Conservation (phyloP, 1,140 invertebrate species). For the Nephila pilipes region DNA sequence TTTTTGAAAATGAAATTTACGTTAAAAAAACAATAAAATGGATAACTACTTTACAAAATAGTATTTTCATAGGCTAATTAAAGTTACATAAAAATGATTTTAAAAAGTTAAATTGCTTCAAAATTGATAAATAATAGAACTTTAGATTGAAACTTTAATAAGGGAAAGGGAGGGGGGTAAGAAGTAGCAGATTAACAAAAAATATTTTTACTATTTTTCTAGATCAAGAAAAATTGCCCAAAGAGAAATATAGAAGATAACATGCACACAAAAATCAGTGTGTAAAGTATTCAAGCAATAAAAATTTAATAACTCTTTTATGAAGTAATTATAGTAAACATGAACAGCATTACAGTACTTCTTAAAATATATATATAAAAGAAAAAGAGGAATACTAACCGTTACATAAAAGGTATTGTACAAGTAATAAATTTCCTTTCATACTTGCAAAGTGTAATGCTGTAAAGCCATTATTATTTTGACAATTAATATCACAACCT, state of each 20-base stretch:
- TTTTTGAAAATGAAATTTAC: too few species aligned
- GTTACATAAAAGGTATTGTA: slow-evolving; percentile 8
- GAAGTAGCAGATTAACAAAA: too few species aligned
- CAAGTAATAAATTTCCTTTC: slow-evolving; percentile 7
- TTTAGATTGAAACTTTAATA: too few species aligned
- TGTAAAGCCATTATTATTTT: slow-evolving; percentile 47
- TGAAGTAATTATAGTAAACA: neutral
- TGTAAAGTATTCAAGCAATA: neutral
- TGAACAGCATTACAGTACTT: neutral
- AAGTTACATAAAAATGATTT: too few species aligned
- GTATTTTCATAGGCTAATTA: too few species aligned
- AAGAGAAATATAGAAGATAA: too few species aligned
- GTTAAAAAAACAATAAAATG: too few species aligned
- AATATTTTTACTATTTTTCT: too few species aligned
- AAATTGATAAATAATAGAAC: too few species aligned
- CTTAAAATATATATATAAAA: neutral
- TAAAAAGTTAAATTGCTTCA: too few species aligned
- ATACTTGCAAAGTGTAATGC: slow-evolving; percentile 5
- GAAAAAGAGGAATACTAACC: neutral
- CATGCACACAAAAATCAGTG: neutral
- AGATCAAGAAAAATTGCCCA: neutral
- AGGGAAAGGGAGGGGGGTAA: too few species aligned
- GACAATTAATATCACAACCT: slow-evolving; percentile 39
- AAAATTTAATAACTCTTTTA: neutral
- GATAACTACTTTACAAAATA: too few species aligned